Evolutionary conservation across 1,140 invertebrate genomes (phyloP), one percentile per base, ranked within the genome.

Genomic region (Meloidogyne chitwoodi): DNA sequence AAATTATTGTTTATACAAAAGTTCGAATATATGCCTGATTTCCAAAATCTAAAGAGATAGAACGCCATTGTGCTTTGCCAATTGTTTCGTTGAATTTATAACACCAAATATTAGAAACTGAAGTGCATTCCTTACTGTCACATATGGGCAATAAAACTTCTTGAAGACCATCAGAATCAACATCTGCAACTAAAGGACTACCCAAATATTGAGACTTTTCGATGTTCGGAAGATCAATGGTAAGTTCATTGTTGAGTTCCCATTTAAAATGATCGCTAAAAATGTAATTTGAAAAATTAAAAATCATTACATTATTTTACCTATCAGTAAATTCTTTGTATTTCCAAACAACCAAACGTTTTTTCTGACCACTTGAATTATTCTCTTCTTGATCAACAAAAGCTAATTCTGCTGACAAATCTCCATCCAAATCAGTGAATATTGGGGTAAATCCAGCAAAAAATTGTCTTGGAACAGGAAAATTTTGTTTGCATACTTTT

Each of bases 141-240:
- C 80, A 87, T 3, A 81, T 75, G 4, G 84, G 84, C 0, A 85
- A 44, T 1, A 87, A 24, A 62, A 85, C 78, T 48, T 85, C 84
- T 12, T 85, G 31, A 14, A 72, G 34, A n/a, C 71, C 75, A 70
- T 85, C 85, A 8, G 82, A 77, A 71, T 85, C 77, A 65, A 85
- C 77, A 72, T 85, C 84, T 2, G 67, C 77, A 34, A 84, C 76
- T n/a, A 87, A 24, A 14, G 84, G 80, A 24, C 76, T 76, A 8
- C 73, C 84, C 19, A 83, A 78, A 56, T 81, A 63, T 14, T 76
- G 68, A 27, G 71, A 72, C 24, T 74, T 70, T 24, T 75, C 68
- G 26, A 29, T 82, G 19, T 75, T 72, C 24, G 81, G 80, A 12
- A 83, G 38, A 12, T 65, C 44, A 16, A 41, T 44, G 31, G 56